Base-by-base conservation (phyloP, 2,797 vertebrate species). In the Dipus sagitta region DNA sequence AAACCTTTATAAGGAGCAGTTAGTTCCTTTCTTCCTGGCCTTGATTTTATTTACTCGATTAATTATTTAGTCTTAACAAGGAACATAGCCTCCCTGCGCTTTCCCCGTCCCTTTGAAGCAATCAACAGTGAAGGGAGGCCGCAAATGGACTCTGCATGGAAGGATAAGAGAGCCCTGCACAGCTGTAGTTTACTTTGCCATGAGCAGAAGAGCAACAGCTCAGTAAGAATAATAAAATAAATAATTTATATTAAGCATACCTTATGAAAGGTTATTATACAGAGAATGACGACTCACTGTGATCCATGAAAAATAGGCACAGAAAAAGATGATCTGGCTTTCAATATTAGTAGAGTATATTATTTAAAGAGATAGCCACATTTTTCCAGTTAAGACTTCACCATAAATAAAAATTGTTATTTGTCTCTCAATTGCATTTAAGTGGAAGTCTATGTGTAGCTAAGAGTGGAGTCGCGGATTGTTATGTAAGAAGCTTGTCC, bases 31-130 rank as follows among this genome's bases (percentile, higher is more conserved):
- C 88, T 96, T 97, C 70, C 74, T 91, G 88, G 89, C 72, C 86
- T 96, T 96, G 89, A 88, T 96, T 96, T 96, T 94, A 96, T 95
- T 96, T 96, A 91, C 83, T 79, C 92, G 91, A 94, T 97, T 96
- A 97, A 97, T 97, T 97, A 95, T 96, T 96, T 94, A 96, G 64
- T 87, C 79, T 74, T 96, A 96, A 96, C 86, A 93, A 95, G 95
- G 80, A 96, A 83, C 70, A 91, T 13, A 79, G 86, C 64, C 80
- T 96, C 92, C 71, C 95, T 94, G n/a, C 47, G 47, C 79, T 93
- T 21, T 90, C 74, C 88, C 62, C 70, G 86, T 93, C 24, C 64
- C 86, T 94, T 94, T 93, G 92, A 95, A 96, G 82, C 72, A 71
- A 91, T 96, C 67, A 82, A 34, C 90, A 93, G 34, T 76, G 88